Evolutionary conservation across 2,797 vertebrate species (phyloP).

Genomic region (Lepus townsendii): DNA sequence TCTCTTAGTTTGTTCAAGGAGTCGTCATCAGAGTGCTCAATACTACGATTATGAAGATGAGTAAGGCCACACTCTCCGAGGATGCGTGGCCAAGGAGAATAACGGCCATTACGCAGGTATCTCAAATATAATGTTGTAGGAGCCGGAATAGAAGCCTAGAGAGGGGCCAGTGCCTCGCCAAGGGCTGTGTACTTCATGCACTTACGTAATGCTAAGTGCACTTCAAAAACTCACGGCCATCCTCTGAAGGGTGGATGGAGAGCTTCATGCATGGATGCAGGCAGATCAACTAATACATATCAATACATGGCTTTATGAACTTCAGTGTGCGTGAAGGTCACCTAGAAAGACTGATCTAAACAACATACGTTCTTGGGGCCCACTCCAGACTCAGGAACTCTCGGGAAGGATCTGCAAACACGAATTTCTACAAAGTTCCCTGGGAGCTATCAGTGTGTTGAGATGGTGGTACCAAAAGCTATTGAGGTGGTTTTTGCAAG

Average conservation of each 20-base stretch:
- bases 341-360: not conserved
- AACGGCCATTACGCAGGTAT: not conserved
- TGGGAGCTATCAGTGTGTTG: not conserved
- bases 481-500: not conserved
- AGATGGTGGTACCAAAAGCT: fast-evolving
- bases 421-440: not conserved
- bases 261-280: no score
- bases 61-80: not conserved
- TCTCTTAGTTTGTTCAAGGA: constrained; percentile 32
- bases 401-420: not conserved
- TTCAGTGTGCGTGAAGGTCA: not conserved
- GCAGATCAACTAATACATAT: not conserved
- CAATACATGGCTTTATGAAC: not conserved
- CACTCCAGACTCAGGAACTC: not conserved
- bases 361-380: not conserved
- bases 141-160: not conserved
- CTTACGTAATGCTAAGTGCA: not conserved
- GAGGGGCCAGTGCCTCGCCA: not conserved
- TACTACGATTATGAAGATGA: not conserved
- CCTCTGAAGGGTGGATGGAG: not conserved
- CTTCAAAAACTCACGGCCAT: not conserved
- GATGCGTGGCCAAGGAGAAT: not conserved
- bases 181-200: not conserved
- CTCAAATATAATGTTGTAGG: not conserved
- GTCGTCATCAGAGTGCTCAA: not conserved